These are phyloP conservation scores for Mechanitis mazaeus DNA, from an alignment of 2,888 invertebrate species.

Conservation along the genomic window DNA sequence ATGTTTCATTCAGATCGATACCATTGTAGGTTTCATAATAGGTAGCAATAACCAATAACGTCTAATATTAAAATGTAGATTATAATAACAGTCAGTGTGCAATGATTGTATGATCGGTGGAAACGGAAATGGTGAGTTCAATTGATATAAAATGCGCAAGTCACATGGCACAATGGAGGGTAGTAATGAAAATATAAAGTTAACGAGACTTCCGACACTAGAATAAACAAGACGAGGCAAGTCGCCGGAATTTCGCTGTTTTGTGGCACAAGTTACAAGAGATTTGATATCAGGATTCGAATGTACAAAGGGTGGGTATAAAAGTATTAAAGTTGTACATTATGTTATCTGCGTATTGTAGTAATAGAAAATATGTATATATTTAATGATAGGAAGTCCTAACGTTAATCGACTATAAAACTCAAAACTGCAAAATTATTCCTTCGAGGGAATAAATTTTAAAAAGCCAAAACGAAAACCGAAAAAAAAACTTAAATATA, in stretches of 20 bases:
- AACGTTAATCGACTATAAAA: too few relatives aligned
- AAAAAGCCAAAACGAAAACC: too few relatives aligned
- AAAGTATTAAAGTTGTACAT: too few relatives aligned
- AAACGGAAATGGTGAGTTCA: slow-evolving; percentile 34
- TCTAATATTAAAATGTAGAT: slow-evolving; percentile 1
- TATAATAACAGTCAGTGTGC: slow-evolving; percentile 20
- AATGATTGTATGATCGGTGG: slow-evolving; percentile 27
- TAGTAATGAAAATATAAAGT: slow-evolving; percentile 54
- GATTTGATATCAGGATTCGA: slow-evolving; percentile 25
- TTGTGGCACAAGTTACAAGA: slow-evolving; percentile 25
- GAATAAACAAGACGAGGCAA: slow-evolving; percentile 54
- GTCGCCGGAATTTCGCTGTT: slow-evolving; percentile 42
- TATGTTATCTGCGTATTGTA: too few relatives aligned
- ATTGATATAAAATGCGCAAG: slow-evolving; percentile 38
- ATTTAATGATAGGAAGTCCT: too few relatives aligned
- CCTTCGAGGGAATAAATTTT: too few relatives aligned
- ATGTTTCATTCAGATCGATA: too few relatives aligned
- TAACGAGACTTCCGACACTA: slow-evolving; percentile 58
- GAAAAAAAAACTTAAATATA: too few relatives aligned
- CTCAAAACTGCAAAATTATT: too few relatives aligned
- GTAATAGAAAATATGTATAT: too few relatives aligned
- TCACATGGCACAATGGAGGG: slow-evolving; percentile 44
- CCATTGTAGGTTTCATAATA: too few relatives aligned
- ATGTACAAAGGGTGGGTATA: too few relatives aligned
- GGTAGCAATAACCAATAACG: not conserved